Evolutionary conservation across 2,888 invertebrate species (phyloP).

Genomic region (Polymixis flavicincta): DNA sequence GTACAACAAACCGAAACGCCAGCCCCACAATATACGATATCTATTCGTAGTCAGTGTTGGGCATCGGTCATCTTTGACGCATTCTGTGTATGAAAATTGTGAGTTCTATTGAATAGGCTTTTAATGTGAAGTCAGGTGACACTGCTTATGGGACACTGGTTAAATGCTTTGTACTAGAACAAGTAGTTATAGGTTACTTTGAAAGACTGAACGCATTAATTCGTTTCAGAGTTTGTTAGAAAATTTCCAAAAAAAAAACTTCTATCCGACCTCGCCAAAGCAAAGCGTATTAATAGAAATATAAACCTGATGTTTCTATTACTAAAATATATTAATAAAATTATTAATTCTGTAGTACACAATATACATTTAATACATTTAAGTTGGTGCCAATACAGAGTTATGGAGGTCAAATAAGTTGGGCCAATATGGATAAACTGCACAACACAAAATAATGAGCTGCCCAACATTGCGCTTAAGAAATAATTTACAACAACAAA

Average conservation of each 20-base stretch:
- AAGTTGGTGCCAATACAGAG: no score
- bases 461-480: neutral
- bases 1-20: slow-evolving; percentile 66
- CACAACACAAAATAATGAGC: no score
- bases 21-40: slow-evolving; percentile 57
- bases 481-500: neutral
- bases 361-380: no score
- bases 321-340: no score
- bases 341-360: no score
- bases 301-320: no score
- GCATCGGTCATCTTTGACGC: slow-evolving; percentile 64
- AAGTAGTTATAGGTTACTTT: neutral
- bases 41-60: slow-evolving; percentile 49
- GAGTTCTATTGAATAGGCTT: slow-evolving; percentile 34
- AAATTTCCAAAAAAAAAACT: neutral
- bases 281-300: no score
- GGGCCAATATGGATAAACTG: no score
- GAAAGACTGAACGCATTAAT: no score
- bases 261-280: no score
- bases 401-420: no score
- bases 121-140: neutral
- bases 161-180: no score
- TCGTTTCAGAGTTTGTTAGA: neutral
- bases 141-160: neutral
- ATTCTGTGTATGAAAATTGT: slow-evolving; percentile 36